Conservation (phyloP, 2,888 invertebrate genomes). For the Netelia inedita region DNA sequence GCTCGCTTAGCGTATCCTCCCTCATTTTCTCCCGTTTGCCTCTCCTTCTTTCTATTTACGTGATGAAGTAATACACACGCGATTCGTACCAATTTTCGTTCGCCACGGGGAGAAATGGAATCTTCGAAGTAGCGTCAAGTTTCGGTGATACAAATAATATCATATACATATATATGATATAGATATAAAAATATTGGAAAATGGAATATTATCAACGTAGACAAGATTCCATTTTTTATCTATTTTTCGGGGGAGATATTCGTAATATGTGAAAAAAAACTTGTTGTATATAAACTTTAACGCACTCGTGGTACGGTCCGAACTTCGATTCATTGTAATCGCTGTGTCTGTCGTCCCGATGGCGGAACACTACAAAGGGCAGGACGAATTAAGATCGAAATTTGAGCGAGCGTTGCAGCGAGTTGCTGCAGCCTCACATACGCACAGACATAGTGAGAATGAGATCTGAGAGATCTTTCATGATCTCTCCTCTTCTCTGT, state of each 20-base stretch:
- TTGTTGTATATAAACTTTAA: background rate
- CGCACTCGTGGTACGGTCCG: background rate
- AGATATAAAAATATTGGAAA: background rate
- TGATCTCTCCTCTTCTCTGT: background rate
- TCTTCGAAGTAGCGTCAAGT: background rate
- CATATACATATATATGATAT: background rate
- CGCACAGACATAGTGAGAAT: slow-evolving; percentile 11
- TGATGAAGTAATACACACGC: slow-evolving; percentile 42
- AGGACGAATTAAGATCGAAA: slow-evolving; percentile 63
- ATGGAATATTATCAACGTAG: too few relatives aligned
- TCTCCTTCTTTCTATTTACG: slow-evolving; percentile 16
- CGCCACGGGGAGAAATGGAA: background rate
- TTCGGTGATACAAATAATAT: background rate
- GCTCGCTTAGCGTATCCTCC: slow-evolving; percentile 19
- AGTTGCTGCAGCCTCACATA: slow-evolving; percentile 1
- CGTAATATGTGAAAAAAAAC: background rate
- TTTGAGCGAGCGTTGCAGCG: slow-evolving; percentile 52
- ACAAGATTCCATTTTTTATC: background rate
- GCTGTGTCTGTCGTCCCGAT: background rate
- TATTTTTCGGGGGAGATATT: background rate
- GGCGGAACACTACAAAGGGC: slow-evolving; percentile 49
- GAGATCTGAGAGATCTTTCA: slow-evolving; percentile 34
- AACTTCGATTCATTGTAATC: slow-evolving; percentile 50
- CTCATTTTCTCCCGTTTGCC: slow-evolving; percentile 6
- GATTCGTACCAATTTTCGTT: slow-evolving; percentile 41